These are phyloP conservation scores for Zophobas atratus DNA, from an alignment of 1,140 invertebrate species.

Conservation along the genomic window DNA sequence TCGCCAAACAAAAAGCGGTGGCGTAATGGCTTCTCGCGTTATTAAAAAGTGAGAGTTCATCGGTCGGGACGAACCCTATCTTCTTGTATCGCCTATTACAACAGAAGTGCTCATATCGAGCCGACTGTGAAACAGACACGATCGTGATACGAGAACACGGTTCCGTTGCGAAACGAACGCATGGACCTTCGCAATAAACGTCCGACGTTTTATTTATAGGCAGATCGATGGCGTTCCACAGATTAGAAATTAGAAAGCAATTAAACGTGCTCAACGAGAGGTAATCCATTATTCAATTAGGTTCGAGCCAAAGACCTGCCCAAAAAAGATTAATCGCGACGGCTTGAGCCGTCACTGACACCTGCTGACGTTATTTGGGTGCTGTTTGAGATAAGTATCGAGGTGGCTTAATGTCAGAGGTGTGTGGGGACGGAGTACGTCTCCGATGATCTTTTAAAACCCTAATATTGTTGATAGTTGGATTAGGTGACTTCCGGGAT, in stretches of 20 bases:
- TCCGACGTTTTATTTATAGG: constrained; percentile 14
- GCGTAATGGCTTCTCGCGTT: background rate
- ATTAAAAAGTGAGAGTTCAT: constrained; percentile 41
- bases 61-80: constrained; percentile 17
- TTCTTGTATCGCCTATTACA: background rate
- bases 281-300: constrained; percentile 13
- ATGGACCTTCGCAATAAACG: constrained; percentile 19
- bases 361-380: constrained; percentile 4
- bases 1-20: background rate
- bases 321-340: constrained; percentile 10
- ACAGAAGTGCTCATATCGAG: background rate
- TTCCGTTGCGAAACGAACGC: constrained; percentile 18
- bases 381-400: background rate
- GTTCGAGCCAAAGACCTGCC: background rate
- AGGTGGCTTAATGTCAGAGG: too few relatives aligned
- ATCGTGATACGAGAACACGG: constrained; percentile 21
- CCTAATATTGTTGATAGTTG: background rate
- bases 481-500: background rate
- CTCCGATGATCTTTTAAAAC: too few relatives aligned
- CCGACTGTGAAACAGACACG: background rate
- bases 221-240: constrained; percentile 5
- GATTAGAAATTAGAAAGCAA: constrained; percentile 46
- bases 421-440: too few relatives aligned
- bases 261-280: constrained; percentile 26
- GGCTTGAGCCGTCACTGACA: constrained; percentile 7